Conservation (phyloP, 2,797 vertebrate species). For the Nothura maculosa region DNA sequence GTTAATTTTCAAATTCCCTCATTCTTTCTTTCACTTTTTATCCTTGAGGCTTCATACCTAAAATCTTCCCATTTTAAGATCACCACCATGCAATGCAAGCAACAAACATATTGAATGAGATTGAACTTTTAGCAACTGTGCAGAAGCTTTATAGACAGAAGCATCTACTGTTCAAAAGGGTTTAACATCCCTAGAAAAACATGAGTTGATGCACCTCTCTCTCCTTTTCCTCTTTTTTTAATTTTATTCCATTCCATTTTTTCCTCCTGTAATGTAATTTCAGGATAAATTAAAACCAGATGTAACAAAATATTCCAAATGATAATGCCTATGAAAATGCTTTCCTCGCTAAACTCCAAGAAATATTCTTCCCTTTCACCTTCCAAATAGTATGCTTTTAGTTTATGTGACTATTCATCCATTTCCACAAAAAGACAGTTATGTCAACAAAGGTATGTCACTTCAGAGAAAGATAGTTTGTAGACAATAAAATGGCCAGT, state of each 20-base stretch:
- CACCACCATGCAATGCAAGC: slow-evolving; percentile 14
- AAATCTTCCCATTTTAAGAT: slow-evolving; percentile 18
- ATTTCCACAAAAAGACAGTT: neutral
- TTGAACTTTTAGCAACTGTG: neutral
- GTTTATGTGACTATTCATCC: neutral
- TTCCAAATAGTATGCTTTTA: slow-evolving; percentile 21
- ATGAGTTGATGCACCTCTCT: neutral
- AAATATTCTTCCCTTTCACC: slow-evolving; percentile 31
- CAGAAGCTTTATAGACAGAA: neutral
- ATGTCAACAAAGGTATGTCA: neutral
- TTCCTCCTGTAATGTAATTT: slow-evolving; percentile 63
- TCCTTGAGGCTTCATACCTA: slow-evolving; percentile 14
- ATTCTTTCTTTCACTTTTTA: slow-evolving; percentile 60
- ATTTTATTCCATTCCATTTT: neutral
- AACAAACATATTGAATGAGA: neutral
- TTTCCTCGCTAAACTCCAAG: slow-evolving; percentile 20
- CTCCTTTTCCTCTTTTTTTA: neutral
- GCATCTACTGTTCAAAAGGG: neutral
- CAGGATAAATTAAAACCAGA: slow-evolving; percentile 55
- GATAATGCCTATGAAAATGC: slow-evolving; percentile 29
- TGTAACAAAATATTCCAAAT: slow-evolving; percentile 44
- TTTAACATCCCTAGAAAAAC: slow-evolving; percentile 1
- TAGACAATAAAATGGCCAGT: neutral
- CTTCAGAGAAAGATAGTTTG: neutral
- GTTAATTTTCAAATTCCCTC: slow-evolving; percentile 61